Percentiles rank a stretch among this genome's conserved stretches.
These are phyloP conservation scores for Spondyliosoma cantharus DNA, from an alignment of 2,797 vertebrate genomes.

Conservation along the genomic window DNA sequence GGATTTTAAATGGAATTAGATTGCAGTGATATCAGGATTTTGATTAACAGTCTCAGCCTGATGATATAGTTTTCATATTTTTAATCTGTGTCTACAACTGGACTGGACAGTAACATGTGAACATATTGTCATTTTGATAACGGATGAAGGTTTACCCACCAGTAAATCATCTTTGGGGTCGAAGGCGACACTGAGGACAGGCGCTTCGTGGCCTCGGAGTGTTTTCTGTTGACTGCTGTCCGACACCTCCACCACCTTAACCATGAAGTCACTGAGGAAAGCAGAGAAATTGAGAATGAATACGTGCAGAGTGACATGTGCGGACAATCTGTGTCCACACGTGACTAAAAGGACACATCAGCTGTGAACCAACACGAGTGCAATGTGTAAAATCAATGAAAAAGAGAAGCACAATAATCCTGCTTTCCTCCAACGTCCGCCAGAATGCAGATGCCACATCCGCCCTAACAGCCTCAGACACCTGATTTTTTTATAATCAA, in stretches of 20 bases:
- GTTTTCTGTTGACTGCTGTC: constrained; percentile 96
- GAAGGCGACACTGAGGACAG: constrained; percentile 93
- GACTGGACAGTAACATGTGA: too few relatives aligned
- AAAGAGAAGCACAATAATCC: constrained; percentile 20
- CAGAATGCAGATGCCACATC: constrained; percentile 29
- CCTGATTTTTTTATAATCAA: constrained; percentile 59
- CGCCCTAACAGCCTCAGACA: constrained; percentile 28
- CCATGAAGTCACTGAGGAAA: constrained; percentile 91
- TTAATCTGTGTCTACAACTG: too few relatives aligned
- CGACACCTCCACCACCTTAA: constrained; percentile 93
- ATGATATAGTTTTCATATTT: too few relatives aligned
- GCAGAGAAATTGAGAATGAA: not conserved
- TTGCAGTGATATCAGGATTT: too few relatives aligned
- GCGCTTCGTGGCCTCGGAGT: constrained; percentile 92
- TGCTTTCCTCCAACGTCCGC: constrained; percentile 27
- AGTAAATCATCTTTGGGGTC: constrained; percentile 92
- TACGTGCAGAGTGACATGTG: not conserved
- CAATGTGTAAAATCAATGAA: constrained; percentile 56
- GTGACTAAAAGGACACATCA: constrained; percentile 7
- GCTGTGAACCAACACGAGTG: not conserved
- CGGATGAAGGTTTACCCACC: constrained; percentile 79
- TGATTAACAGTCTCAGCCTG: too few relatives aligned
- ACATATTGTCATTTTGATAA: too few relatives aligned
- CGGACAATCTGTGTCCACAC: not conserved
- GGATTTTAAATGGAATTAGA: too few relatives aligned